Evolutionary conservation across 2,888 invertebrate genomes (phyloP).

Genomic region (Drepana falcataria): DNA sequence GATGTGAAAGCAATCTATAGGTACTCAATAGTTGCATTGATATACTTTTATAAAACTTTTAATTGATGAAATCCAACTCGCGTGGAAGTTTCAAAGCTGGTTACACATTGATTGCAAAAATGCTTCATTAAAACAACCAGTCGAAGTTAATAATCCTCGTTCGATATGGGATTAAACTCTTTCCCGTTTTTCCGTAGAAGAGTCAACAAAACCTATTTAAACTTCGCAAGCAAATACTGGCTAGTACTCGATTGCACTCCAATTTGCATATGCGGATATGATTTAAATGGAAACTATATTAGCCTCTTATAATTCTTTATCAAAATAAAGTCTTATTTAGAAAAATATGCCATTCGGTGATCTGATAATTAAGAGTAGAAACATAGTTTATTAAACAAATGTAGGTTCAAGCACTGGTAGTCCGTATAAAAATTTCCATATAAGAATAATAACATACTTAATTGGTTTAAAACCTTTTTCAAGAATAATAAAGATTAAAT

Average conservation of each 20-base stretch:
- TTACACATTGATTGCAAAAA: slow-evolving; percentile 10
- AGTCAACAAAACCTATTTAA: slow-evolving; percentile 55
- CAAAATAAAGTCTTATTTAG: no score
- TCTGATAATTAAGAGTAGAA: no score
- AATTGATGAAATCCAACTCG: background rate
- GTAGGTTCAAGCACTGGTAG: no score
- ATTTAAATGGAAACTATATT: slow-evolving; percentile 18
- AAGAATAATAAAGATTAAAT: no score
- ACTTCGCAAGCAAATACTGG: slow-evolving; percentile 56
- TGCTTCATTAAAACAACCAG: slow-evolving; percentile 19
- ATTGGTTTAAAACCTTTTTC: no score
- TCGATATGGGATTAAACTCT: slow-evolving; percentile 47
- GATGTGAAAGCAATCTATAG: no score
- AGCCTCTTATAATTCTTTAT: background rate
- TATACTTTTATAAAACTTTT: background rate
- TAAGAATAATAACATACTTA: no score
- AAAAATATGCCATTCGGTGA: no score
- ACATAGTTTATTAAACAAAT: no score
- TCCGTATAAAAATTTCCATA: no score
- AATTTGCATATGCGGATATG: slow-evolving; percentile 47
- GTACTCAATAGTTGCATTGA: no score
- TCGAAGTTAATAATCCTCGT: slow-evolving; percentile 20
- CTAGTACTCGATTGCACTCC: slow-evolving; percentile 35
- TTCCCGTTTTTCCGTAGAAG: slow-evolving; percentile 43
- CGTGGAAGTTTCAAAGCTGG: background rate